Conservation (phyloP, 2,113 vertebrate genomes). For the Sardina pilchardus region DNA sequence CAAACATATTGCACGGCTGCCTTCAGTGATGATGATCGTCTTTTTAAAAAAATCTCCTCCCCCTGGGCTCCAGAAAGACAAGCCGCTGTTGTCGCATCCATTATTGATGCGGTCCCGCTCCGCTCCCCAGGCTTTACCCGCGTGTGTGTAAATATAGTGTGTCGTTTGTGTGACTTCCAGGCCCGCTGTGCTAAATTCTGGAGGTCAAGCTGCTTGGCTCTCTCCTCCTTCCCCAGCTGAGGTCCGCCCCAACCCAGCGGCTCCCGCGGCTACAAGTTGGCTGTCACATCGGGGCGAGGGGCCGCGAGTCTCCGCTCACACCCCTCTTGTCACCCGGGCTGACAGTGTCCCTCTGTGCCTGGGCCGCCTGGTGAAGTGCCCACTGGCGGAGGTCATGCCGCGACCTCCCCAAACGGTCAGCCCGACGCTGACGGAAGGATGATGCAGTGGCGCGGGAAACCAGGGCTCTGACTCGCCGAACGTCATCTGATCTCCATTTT, state of each 20-base stretch:
- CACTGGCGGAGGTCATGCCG: background rate
- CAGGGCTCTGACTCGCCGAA: background rate
- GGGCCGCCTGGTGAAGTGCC: background rate
- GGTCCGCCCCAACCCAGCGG: background rate
- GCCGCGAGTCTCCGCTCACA: background rate
- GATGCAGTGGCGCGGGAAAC: background rate
- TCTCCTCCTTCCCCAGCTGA: background rate
- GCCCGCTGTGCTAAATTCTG: background rate
- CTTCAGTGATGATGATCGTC: background rate
- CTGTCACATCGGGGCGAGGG: background rate
- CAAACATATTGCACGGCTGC: background rate
- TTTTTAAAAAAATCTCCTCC: background rate
- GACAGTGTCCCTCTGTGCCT: background rate
- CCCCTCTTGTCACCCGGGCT: background rate
- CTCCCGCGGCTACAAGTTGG: background rate
- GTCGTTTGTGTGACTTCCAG: background rate
- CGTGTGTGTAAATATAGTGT: conserved; percentile 4
- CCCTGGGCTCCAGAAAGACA: background rate
- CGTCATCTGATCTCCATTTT: background rate
- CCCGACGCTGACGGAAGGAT: background rate
- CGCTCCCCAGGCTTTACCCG: background rate
- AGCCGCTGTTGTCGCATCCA: background rate
- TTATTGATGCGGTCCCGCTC: background rate
- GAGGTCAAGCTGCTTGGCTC: background rate
- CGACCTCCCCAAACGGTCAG: background rate